Conservation (phyloP, 2,888 invertebrate species). For the Brenthis daphne region DNA sequence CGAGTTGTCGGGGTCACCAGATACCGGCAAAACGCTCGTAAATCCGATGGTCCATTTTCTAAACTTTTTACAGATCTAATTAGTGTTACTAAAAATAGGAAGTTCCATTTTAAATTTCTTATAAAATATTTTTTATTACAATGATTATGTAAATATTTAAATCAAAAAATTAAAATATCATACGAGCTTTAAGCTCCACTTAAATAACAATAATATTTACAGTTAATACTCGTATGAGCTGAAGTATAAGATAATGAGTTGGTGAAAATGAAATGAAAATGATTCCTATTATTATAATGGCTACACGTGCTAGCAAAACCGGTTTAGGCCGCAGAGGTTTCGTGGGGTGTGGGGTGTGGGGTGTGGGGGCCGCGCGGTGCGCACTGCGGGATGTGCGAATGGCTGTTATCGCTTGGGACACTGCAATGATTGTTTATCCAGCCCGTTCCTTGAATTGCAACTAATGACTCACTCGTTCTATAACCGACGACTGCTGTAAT, state of each 20-base stretch:
- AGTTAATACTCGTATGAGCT: no score
- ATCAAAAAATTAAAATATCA: no score
- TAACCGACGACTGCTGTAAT: conserved; percentile 57
- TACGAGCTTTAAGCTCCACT: no score
- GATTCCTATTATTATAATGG: background rate
- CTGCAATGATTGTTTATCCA: conserved; percentile 81
- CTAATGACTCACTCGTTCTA: conserved; percentile 73
- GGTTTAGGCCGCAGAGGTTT: conserved; percentile 17
- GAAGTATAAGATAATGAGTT: no score
- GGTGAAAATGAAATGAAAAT: background rate
- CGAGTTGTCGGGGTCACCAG: conserved; percentile 73
- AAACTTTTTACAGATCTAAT: conserved; percentile 61
- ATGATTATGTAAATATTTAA: no score
- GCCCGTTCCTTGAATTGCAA: conserved; percentile 80
- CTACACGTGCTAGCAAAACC: conserved; percentile 32
- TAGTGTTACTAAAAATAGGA: conserved; percentile 28
- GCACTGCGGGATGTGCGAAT: conserved; percentile 75
- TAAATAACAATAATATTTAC: no score
- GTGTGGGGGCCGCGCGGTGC: conserved; percentile 37
- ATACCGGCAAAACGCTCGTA: conserved; percentile 75
- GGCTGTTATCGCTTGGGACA: conserved; percentile 78
- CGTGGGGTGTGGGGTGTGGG: conserved; percentile 24
- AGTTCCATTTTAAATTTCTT: conserved; percentile 10
- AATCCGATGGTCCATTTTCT: conserved; percentile 66
- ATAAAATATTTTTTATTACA: background rate